phyloP scores from a whole-genome alignment of 2,113 vertebrate species.

The Otolemur garnettii region DNA sequence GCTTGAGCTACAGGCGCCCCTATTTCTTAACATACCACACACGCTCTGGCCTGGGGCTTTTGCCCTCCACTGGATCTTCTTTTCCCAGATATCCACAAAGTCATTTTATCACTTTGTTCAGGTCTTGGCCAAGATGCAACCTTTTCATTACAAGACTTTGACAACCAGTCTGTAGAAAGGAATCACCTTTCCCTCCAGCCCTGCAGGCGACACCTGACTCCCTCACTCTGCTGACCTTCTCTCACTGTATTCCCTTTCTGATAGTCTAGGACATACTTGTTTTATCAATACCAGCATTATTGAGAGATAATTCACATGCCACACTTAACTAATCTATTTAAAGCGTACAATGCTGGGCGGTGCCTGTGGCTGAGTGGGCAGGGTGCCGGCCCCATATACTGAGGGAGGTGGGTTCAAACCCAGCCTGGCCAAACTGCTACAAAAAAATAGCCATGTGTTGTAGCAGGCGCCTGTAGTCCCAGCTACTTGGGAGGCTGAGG shows the following conservation, averaged over 20 bases:
- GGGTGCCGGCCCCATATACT: too few species aligned
- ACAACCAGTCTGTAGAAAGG: background rate
- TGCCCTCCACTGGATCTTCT: accelerated
- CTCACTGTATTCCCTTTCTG: background rate
- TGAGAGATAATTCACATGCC: background rate
- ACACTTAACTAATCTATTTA: background rate
- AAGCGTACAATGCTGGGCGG: background rate
- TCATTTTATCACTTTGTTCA: background rate
- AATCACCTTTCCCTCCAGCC: too few species aligned
- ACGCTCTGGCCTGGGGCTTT: background rate
- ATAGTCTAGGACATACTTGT: background rate
- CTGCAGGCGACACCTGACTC: background rate
- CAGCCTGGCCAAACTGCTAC: too few species aligned
- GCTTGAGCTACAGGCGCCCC: too few species aligned
- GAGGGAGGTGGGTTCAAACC: too few species aligned
- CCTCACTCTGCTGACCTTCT: background rate
- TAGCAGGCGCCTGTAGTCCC: too few species aligned
- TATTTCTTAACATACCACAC: too few species aligned
- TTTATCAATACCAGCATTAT: background rate
- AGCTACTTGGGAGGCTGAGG: too few species aligned
- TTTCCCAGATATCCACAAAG: background rate
- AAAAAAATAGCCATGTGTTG: too few species aligned
- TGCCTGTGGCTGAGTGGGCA: too few species aligned
- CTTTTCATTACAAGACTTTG: background rate
- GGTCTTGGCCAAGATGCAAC: background rate